Base-by-base conservation (phyloP, 2,797 vertebrate species). In the Silurus lanzhouensis region DNA sequence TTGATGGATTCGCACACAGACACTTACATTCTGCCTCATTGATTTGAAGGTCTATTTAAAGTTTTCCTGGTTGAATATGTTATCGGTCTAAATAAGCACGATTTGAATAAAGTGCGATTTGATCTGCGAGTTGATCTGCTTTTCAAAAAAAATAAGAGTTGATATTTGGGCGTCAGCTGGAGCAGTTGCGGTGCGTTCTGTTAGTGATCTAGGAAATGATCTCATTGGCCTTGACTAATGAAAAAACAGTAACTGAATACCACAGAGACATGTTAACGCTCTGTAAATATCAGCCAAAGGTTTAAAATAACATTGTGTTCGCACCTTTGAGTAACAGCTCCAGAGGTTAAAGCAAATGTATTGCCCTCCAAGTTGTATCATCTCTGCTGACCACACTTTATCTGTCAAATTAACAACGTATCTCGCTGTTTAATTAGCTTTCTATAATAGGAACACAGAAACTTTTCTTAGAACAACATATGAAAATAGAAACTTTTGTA, bases 181-280 rank as follows among this genome's bases (percentile, higher is more conserved):
- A 67, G 38, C 46, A 48, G 61, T 31, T 68, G 63, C 64, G 22
- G 9, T 19, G 22, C 10, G 22, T 48, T 60, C 70, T 27, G 63
- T 58, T 31, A 80, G 48, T 48, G 60, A 85, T 76, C 67, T 83
- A 85, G 64, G 75, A 84, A 88, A 84, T 85, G 60, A 78, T 83
- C 74, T 76, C 64, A 81, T 83, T 85, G 84, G 76, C 60, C 64
- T 67, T 27, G 63, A 64, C 57, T 87, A 87, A 87, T 87, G 84
- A 87, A 46, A 27, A 81, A 83, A 77, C 82, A 75, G 81, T 44
- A 9, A 6, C 63, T 31, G 25, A 55, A 82, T 83, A 17, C 19
- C 67, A 63, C 63, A 80, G 82, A 83, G 76, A 87, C 58, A 68
- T 82, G 82, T 67, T 63, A 70, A 52, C 7, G 63, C 82, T 55